Evolutionary conservation across 2,888 invertebrate genomes (phyloP).

Genomic region (Xylota segnis): DNA sequence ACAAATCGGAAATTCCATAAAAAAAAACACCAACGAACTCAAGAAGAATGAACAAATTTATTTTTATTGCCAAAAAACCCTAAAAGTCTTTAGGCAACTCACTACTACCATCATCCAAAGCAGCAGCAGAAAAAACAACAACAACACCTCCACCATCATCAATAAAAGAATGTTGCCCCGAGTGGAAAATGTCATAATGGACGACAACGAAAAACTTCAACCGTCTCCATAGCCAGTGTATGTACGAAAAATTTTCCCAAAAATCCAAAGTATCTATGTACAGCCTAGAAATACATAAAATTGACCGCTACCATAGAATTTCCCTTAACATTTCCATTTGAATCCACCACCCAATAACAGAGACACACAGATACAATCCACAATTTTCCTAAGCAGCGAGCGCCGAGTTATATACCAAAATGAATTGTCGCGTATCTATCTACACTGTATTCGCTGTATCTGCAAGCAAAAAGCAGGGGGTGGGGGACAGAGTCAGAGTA

Average conservation of each 20-base stretch:
- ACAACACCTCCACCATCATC: slow-evolving; percentile 42
- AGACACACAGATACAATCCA: slow-evolving; percentile 65
- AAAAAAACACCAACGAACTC: slow-evolving; percentile 29
- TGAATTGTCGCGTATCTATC: slow-evolving; percentile 43
- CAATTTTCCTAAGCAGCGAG: slow-evolving; percentile 56
- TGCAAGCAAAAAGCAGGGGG: slow-evolving; percentile 55
- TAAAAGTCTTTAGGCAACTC: slow-evolving; percentile 65
- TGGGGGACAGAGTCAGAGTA: slow-evolving; percentile 23
- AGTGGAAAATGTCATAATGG: slow-evolving; percentile 76
- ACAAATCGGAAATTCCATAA: slow-evolving; percentile 23
- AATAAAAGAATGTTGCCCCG: slow-evolving; percentile 61
- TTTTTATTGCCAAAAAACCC: slow-evolving; percentile 53
- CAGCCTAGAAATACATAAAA: slow-evolving; percentile 56
- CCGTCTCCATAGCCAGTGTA: slow-evolving; percentile 14
- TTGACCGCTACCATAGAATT: slow-evolving; percentile 68
- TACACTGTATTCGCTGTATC: slow-evolving; percentile 60
- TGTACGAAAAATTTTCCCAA: slow-evolving; percentile 51
- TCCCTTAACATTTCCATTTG: slow-evolving; percentile 52
- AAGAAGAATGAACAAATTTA: slow-evolving; percentile 68
- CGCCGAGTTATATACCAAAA: slow-evolving; percentile 29
- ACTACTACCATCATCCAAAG: slow-evolving; percentile 48
- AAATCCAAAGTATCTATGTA: slow-evolving; percentile 21
- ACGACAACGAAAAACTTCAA: slow-evolving; percentile 66
- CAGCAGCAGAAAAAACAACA: too few relatives aligned
- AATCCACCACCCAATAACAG: slow-evolving; percentile 65